Percentiles rank a stretch among this genome's conserved stretches.
Evolutionary conservation across 2,797 vertebrate genomes (phyloP).

Genomic region (Sardinella longiceps): DNA sequence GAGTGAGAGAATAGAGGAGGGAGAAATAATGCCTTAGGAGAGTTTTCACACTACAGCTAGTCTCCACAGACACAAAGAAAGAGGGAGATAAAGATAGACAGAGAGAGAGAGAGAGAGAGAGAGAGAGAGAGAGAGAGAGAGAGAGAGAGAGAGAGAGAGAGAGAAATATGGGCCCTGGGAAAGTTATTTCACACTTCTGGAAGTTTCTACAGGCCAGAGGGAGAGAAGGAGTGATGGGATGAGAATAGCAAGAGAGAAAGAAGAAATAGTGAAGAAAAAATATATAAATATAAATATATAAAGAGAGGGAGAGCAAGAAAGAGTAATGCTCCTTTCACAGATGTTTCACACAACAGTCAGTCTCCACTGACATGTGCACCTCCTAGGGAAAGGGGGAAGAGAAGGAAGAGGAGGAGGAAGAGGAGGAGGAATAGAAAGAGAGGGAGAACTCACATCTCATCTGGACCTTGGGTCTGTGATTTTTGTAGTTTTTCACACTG

Average conservation of each 20-base stretch:
- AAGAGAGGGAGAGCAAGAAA: slow-evolving; percentile 7
- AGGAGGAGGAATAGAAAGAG: neutral
- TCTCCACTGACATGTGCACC: too few species aligned
- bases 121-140: neutral
- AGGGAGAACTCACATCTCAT: neutral
- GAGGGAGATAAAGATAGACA: neutral
- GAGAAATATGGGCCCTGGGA: neutral
- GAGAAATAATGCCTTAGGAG: neutral
- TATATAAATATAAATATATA: too few species aligned
- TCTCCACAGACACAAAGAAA: neutral
- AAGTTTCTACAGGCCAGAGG: too few species aligned
- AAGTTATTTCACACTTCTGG: too few species aligned
- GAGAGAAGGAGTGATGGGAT: too few species aligned
- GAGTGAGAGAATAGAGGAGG: slow-evolving; percentile 1
- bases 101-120: neutral
- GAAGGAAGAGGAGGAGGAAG: neutral
- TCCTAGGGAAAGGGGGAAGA: slow-evolving; percentile 17
- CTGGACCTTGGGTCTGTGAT: too few species aligned
- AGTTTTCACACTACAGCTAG: neutral
- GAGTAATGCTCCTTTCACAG: too few species aligned
- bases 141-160: too few species aligned
- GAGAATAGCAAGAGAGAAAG: slow-evolving; percentile 8
- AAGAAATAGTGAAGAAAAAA: neutral
- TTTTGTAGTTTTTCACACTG: too few species aligned
- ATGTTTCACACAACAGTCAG: too few species aligned